Percentiles rank a stretch among this genome's conserved stretches.
These are phyloP conservation scores for Plebejus argus DNA, from an alignment of 2,888 invertebrate species.

Conservation along the genomic window DNA sequence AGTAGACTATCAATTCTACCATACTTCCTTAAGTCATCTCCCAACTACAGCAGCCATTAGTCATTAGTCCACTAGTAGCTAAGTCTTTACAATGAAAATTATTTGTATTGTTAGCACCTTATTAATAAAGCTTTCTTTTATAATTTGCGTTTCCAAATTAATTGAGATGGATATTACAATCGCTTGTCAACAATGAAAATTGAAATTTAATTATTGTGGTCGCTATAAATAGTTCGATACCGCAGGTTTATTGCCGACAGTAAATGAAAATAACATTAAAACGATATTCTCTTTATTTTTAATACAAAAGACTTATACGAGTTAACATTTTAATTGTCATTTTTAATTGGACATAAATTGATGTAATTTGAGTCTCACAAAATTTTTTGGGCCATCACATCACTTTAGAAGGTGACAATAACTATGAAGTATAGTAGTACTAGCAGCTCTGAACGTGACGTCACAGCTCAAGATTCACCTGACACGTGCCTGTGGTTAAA, in stretches of 20 bases:
- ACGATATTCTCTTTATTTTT: background rate
- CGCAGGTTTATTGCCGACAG: background rate
- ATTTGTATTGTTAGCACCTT: background rate
- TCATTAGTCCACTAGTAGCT: no score
- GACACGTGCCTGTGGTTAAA: background rate
- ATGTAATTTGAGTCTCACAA: no score
- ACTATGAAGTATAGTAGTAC: no score
- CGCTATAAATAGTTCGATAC: background rate
- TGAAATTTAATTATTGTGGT: conserved; percentile 8
- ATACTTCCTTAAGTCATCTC: background rate
- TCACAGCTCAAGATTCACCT: background rate
- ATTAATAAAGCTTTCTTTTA: background rate
- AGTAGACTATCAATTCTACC: background rate
- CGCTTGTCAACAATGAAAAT: conserved; percentile 4
- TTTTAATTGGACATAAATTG: background rate
- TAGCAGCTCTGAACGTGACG: background rate
- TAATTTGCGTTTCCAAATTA: background rate
- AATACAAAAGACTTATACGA: background rate
- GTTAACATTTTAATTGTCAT: background rate
- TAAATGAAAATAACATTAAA: background rate
- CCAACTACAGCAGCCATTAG: background rate
- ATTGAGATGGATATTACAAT: conserved; percentile 2
- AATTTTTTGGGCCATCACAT: no score
- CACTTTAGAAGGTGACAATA: no score
- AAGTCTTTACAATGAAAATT: no score